A percentile compares a stretch with the other conserved stretches of the same genome.
These are phyloP conservation scores for Eidolon helvum DNA, from an alignment of 2,113 vertebrate species.

Conservation along the genomic window DNA sequence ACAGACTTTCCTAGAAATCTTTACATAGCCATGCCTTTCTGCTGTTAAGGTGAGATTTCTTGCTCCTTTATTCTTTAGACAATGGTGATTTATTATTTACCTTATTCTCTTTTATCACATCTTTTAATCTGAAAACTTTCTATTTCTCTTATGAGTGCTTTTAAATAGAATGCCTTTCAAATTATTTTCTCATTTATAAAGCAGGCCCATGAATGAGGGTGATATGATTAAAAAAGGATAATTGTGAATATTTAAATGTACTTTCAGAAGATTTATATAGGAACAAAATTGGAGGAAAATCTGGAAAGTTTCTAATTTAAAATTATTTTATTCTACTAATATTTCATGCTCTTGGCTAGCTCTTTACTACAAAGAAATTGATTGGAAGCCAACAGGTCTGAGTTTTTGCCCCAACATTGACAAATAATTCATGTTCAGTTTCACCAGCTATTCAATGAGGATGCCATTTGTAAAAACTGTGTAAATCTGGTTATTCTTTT, in stretches of 20 bases:
- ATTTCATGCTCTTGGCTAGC: background rate
- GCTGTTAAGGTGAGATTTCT: background rate
- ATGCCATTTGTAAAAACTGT: background rate
- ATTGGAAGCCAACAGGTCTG: background rate
- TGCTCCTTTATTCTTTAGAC: background rate
- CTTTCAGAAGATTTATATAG: background rate
- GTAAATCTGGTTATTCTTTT: background rate
- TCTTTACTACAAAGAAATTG: background rate
- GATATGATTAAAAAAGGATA: background rate
- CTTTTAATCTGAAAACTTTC: background rate
- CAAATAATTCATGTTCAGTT: background rate
- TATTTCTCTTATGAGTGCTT: background rate
- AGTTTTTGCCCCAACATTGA: background rate
- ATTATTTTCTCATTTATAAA: background rate
- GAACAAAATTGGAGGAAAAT: background rate
- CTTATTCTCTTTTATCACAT: background rate
- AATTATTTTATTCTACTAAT: conserved; percentile 34
- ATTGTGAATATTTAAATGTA: background rate
- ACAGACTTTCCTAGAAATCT: background rate
- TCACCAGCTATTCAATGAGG: background rate
- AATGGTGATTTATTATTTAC: background rate
- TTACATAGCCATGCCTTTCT: background rate
- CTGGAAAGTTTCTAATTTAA: background rate
- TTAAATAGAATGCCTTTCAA: background rate
- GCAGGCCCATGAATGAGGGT: background rate